phyloP scores from a whole-genome alignment of 2,888 invertebrate species.

The Drosophila bunnanda region DNA sequence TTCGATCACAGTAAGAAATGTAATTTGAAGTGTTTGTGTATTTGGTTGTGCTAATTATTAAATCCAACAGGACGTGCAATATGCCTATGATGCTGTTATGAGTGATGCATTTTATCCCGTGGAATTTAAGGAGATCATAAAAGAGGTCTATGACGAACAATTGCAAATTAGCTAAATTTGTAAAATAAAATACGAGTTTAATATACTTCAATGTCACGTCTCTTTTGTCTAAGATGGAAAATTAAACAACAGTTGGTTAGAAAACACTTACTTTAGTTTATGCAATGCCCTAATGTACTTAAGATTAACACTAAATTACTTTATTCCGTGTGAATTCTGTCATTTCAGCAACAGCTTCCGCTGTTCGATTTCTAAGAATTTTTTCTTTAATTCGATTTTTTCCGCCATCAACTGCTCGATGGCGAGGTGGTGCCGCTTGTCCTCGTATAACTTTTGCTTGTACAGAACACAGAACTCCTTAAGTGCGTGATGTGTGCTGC shows the following conservation, averaged over 20 bases:
- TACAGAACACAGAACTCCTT: conserved; percentile 61
- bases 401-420: conserved; percentile 64
- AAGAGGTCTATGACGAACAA: conserved; percentile 26
- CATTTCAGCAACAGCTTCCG: conserved; percentile 60
- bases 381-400: conserved; percentile 62
- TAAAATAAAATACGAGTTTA: neutral
- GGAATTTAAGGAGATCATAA: conserved; percentile 35
- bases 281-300: neutral
- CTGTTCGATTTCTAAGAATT: conserved; percentile 66
- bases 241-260: conserved; percentile 8
- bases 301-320: conserved; percentile 8
- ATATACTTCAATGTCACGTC: neutral
- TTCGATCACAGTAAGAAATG: conserved; percentile 3
- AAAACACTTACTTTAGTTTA: conserved; percentile 9
- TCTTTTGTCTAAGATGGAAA: neutral
- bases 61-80: conserved; percentile 22
- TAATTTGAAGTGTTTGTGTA: neutral
- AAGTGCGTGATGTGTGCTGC: conserved; percentile 42
- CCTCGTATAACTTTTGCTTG: conserved; percentile 63
- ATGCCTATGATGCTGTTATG: conserved; percentile 52
- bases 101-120: conserved; percentile 37
- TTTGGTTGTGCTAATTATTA: neutral
- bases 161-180: conserved; percentile 6
- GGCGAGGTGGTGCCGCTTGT: conserved; percentile 63
- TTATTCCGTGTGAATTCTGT: conserved; percentile 7